phyloP scores from a whole-genome alignment of 1,140 invertebrate species.

The Micrasema minimum region DNA sequence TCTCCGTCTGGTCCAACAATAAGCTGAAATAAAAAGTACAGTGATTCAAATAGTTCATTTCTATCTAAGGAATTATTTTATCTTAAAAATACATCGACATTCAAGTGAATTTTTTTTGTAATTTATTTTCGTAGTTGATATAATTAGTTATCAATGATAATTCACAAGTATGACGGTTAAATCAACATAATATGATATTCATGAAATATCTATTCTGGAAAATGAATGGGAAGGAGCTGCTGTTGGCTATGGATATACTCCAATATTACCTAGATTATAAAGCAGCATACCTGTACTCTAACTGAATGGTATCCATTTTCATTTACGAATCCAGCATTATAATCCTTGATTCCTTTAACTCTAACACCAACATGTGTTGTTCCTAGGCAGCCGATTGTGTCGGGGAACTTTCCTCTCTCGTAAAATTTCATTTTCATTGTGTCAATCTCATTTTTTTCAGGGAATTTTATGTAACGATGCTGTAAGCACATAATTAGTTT shows the following conservation, averaged over 20 bases:
- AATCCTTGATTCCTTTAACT: constrained; percentile 48
- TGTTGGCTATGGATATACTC: too few species aligned
- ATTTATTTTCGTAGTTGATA: too few species aligned
- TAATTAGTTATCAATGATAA: too few species aligned
- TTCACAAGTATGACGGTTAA: too few species aligned
- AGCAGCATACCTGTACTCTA: constrained; percentile 46
- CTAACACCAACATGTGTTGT: constrained; percentile 47
- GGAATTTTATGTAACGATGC: constrained; percentile 45
- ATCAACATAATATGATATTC: too few species aligned
- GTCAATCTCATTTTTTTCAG: constrained; percentile 38
- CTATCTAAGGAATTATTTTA: too few species aligned
- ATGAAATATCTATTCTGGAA: too few species aligned
- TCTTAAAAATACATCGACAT: too few species aligned
- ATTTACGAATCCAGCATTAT: constrained; percentile 47
- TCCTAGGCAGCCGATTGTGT: constrained; percentile 47
- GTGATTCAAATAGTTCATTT: too few species aligned
- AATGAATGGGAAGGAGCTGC: too few species aligned
- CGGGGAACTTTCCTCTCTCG: constrained; percentile 48
- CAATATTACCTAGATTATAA: too few species aligned
- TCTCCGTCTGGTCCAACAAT: constrained; percentile 48
- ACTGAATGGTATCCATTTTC: constrained; percentile 52
- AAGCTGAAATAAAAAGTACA: constrained; percentile 44
- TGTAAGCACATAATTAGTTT: constrained; percentile 44
- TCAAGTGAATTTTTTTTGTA: too few species aligned
- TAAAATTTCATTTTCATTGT: constrained; percentile 45